Percentiles rank a stretch among this genome's conserved stretches.
phyloP scores from a whole-genome alignment of 2,113 vertebrate genomes.

The Trochalopteron elliotii region DNA sequence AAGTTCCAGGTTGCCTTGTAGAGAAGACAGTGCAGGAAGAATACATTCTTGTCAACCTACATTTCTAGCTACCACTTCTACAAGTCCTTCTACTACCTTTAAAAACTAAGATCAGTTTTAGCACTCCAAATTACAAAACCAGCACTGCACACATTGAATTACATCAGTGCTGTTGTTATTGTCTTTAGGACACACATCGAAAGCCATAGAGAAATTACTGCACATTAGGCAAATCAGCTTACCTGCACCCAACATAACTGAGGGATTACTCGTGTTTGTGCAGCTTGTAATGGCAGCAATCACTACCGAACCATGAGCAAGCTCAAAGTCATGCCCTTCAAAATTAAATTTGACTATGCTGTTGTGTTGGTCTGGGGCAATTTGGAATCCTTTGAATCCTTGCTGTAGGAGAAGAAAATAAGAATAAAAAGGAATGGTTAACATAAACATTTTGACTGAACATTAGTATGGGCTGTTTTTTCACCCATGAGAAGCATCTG shows the following conservation, averaged over 20 bases:
- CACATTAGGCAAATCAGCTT: neutral
- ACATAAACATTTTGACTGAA: neutral
- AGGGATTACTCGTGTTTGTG: slow-evolving; percentile 98
- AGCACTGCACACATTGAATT: neutral
- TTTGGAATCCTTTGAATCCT: slow-evolving; percentile 97
- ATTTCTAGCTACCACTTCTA: neutral
- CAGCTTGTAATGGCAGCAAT: slow-evolving; percentile 99
- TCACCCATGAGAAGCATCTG: neutral
- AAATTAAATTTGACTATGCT: slow-evolving; percentile 79
- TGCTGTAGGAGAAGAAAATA: slow-evolving; percentile 74
- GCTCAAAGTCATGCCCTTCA: slow-evolving; percentile 75
- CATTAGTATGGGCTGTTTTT: neutral
- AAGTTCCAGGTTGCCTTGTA: neutral
- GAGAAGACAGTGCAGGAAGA: neutral
- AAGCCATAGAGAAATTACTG: neutral
- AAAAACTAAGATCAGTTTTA: neutral
- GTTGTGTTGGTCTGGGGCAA: slow-evolving; percentile 77
- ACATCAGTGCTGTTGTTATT: neutral
- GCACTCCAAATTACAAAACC: neutral
- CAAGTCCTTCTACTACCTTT: neutral
- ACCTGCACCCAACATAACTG: slow-evolving; percentile 98
- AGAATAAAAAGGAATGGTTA: neutral
- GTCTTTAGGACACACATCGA: neutral
- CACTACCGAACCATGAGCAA: slow-evolving; percentile 92
- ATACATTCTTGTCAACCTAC: neutral